Conservation (phyloP, 1,140 invertebrate species). For the Lysiphlebus fabarum region DNA sequence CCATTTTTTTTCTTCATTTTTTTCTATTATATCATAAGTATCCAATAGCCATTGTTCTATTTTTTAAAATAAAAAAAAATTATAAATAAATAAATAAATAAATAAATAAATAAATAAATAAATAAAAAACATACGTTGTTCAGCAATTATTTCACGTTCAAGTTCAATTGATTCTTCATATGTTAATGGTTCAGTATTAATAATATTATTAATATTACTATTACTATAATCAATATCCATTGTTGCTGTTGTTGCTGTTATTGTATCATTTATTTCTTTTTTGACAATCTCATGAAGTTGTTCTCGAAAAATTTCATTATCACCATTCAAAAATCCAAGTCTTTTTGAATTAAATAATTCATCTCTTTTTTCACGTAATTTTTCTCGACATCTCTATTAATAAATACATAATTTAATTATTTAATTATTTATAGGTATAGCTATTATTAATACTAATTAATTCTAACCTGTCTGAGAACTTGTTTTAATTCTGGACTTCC, state of each 20-base stretch:
- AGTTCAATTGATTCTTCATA: slow-evolving; percentile 16
- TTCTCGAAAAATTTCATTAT: slow-evolving; percentile 9
- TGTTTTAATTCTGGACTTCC: slow-evolving; percentile 49
- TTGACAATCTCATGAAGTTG: slow-evolving; percentile 24
- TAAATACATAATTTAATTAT: slow-evolving; percentile 3
- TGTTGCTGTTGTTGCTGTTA: background rate
- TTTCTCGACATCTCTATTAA: slow-evolving; percentile 42
- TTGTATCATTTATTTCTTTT: slow-evolving; percentile 14
- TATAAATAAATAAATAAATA: slow-evolving; percentile 3
- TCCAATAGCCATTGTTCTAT: slow-evolving; percentile 48
- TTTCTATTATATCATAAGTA: slow-evolving; percentile 45
- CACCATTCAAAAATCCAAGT: slow-evolving; percentile 24
- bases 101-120: slow-evolving; percentile 9
- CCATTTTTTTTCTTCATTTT: slow-evolving; percentile 38
- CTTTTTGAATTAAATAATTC: slow-evolving; percentile 41
- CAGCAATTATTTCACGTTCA: slow-evolving; percentile 17
- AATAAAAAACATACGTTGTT: slow-evolving; percentile 7
- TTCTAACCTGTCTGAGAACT: slow-evolving; percentile 48
- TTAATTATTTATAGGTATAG: slow-evolving; percentile 14
- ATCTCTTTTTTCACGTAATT: slow-evolving; percentile 43
- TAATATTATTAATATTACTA: background rate
- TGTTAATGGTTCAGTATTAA: background rate
- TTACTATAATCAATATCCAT: slow-evolving; percentile 13
- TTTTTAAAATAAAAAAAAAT: slow-evolving; percentile 36
- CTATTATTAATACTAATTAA: slow-evolving; percentile 17